phyloP scores from a whole-genome alignment of 2,797 vertebrate genomes.

The Jordanella pulchra region DNA sequence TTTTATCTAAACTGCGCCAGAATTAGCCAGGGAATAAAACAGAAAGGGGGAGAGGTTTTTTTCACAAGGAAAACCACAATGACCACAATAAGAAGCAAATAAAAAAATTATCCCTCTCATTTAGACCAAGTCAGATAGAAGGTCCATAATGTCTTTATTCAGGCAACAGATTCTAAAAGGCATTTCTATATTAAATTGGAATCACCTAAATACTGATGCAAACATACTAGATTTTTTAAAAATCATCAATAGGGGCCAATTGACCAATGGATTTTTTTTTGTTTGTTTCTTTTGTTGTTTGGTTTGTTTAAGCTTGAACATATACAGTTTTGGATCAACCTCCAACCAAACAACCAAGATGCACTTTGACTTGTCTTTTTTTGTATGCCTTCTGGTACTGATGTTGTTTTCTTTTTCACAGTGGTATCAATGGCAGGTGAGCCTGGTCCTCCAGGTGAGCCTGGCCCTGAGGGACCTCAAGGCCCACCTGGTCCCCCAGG shows the following conservation, averaged over 20 bases:
- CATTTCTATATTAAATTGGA: not conserved
- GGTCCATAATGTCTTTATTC: constrained; percentile 2
- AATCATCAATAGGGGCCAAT: not conserved
- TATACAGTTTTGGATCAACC: not conserved
- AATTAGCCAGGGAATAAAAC: constrained; percentile 39
- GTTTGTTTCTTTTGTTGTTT: not conserved
- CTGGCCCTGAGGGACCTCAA: constrained; percentile 87
- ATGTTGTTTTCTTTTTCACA: constrained; percentile 53
- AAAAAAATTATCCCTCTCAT: constrained; percentile 44
- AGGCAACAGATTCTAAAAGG: not conserved
- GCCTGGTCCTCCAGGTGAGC: constrained; percentile 88
- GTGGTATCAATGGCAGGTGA: constrained; percentile 82
- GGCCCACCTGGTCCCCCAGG: constrained; percentile 88
- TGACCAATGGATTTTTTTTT: not conserved
- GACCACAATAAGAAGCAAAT: constrained; percentile 75
- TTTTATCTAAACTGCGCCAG: constrained; percentile 57
- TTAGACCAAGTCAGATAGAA: constrained; percentile 40
- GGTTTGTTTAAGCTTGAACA: not conserved
- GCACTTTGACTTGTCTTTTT: not conserved
- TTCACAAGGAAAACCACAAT: constrained; percentile 53
- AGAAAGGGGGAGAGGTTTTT: constrained; percentile 22
- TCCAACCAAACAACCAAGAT: not conserved
- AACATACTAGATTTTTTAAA: not conserved
- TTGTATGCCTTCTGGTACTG: constrained; percentile 16
- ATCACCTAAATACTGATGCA: not conserved